Evolutionary conservation across 1,140 invertebrate species (phyloP).

Genomic region (Drosophila biarmipes): DNA sequence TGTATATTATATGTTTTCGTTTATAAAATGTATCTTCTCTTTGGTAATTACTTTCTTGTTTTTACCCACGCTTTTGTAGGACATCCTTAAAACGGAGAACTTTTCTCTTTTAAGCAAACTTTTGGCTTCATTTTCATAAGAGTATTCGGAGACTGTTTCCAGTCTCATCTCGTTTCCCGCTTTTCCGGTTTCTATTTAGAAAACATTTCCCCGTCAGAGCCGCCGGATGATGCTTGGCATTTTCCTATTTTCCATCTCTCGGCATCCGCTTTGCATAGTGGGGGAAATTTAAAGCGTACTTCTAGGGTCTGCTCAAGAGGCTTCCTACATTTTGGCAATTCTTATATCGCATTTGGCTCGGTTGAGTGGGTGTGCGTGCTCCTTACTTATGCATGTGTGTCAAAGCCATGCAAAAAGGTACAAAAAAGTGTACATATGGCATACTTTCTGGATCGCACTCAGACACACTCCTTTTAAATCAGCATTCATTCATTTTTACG

Average conservation of each 20-base stretch:
- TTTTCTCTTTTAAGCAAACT: constrained; percentile 16
- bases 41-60: neutral
- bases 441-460: constrained; percentile 38
- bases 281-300: constrained; percentile 46
- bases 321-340: constrained; percentile 57
- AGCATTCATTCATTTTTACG: constrained; percentile 55
- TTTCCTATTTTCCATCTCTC: constrained; percentile 26
- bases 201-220: constrained; percentile 7
- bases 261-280: constrained; percentile 55
- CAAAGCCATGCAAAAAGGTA: constrained; percentile 44
- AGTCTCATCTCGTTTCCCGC: constrained; percentile 4
- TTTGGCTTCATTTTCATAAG: constrained; percentile 31
- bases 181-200: constrained; percentile 27
- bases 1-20: neutral
- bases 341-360: constrained; percentile 38
- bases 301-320: constrained; percentile 22
- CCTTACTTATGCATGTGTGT: constrained; percentile 65
- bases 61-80: neutral
- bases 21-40: neutral
- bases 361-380: constrained; percentile 6
- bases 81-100: constrained; percentile 3
- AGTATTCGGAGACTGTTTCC: constrained; percentile 13
- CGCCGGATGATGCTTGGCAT: constrained; percentile 28
- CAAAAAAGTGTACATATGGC: constrained; percentile 20
- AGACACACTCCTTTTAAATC: constrained; percentile 31